These are phyloP conservation scores for Drosophila parabipectinata DNA, from an alignment of 1,140 invertebrate genomes.

Conservation along the genomic window DNA sequence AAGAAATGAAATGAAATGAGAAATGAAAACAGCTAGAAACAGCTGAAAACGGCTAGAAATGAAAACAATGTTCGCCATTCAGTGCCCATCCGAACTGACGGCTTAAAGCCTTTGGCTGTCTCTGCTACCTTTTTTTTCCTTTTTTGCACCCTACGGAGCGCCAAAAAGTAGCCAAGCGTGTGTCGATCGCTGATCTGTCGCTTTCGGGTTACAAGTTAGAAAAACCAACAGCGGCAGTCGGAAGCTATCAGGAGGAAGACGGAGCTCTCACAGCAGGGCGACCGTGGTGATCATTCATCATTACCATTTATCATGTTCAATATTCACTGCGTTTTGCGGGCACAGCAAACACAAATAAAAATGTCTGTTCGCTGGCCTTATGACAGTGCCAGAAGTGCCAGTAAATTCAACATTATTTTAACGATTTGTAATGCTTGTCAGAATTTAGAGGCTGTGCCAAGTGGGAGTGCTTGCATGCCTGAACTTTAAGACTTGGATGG, in stretches of 20 bases:
- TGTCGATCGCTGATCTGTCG: constrained; percentile 63
- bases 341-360: constrained; percentile 72
- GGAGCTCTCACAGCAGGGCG: constrained; percentile 45
- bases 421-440: constrained; percentile 72
- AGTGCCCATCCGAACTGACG: constrained; percentile 59
- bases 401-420: constrained; percentile 52
- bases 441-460: constrained; percentile 52
- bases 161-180: constrained; percentile 80
- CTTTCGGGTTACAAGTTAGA: constrained; percentile 75
- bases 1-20: too few relatives aligned
- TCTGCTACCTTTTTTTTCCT: constrained; percentile 21
- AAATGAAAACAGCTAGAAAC: too few relatives aligned
- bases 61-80: constrained; percentile 72
- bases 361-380: constrained; percentile 70
- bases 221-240: constrained; percentile 63
- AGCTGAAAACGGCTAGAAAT: background rate
- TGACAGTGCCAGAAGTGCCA: constrained; percentile 50
- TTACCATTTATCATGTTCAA: constrained; percentile 59
- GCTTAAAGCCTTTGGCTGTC: constrained; percentile 61
- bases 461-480: constrained; percentile 36
- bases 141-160: constrained; percentile 58
- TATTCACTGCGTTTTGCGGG: constrained; percentile 60
- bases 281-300: constrained; percentile 74
- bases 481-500: constrained; percentile 6
- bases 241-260: constrained; percentile 57